Conservation (phyloP, 2,888 invertebrate genomes). For the Gortyna flavago region DNA sequence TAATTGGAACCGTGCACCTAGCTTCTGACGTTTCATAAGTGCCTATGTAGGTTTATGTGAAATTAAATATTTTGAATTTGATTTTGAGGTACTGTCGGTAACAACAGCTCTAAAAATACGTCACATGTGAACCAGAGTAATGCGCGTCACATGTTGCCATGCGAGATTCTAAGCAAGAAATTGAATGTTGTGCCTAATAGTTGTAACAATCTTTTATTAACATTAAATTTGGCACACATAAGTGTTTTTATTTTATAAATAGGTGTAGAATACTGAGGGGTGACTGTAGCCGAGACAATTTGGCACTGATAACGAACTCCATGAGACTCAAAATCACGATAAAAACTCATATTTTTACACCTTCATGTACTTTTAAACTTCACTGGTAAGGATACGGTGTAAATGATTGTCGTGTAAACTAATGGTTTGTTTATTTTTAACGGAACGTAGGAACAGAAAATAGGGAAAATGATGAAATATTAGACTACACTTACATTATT, state of each 20-base stretch:
- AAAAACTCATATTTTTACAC: slow-evolving; percentile 22
- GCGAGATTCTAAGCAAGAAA: slow-evolving; percentile 36
- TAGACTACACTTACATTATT: slow-evolving; percentile 44
- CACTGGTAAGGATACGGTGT: slow-evolving; percentile 9
- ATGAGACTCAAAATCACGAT: slow-evolving; percentile 20
- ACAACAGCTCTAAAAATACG: slow-evolving; percentile 20
- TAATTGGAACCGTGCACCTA: too few species aligned
- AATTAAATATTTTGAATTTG: neutral
- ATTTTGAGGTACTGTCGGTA: neutral
- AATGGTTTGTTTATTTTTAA: slow-evolving; percentile 22
- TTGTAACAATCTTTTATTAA: slow-evolving; percentile 55
- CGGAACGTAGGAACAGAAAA: neutral
- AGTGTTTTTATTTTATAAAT: slow-evolving; percentile 67
- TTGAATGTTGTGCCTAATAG: slow-evolving; percentile 44
- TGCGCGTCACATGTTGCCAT: slow-evolving; percentile 15
- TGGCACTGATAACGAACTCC: slow-evolving; percentile 57
- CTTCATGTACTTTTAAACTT: slow-evolving; percentile 27
- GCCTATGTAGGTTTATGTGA: neutral
- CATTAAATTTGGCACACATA: slow-evolving; percentile 63
- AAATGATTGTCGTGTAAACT: slow-evolving; percentile 6
- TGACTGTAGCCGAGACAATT: slow-evolving; percentile 57
- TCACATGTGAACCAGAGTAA: slow-evolving; percentile 3
- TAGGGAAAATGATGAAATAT: neutral
- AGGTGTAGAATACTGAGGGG: slow-evolving; percentile 60
- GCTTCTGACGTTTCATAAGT: neutral